Percentiles rank a stretch among this genome's conserved stretches.
Conservation (phyloP, 2,113 vertebrate species). For the Gallinago jamesoni region DNA sequence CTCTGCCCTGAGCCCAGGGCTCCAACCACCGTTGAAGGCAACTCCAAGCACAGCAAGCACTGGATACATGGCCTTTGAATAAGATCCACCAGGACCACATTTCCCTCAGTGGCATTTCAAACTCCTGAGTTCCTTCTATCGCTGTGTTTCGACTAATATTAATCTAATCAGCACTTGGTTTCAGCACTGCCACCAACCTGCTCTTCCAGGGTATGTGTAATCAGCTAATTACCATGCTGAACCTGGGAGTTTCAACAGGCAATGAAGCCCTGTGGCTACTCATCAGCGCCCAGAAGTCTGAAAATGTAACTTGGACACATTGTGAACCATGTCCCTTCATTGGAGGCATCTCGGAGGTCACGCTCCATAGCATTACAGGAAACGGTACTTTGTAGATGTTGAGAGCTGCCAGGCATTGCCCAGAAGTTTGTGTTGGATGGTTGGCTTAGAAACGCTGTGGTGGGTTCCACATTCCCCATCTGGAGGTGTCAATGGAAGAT, state of each 20-base stretch:
- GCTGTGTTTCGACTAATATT: background rate
- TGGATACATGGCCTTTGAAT: rapidly evolving
- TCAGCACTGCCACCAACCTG: background rate
- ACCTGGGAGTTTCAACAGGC: background rate
- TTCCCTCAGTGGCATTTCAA: background rate
- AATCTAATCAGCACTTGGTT: background rate
- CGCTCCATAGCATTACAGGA: rapidly evolving
- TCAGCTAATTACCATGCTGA: background rate
- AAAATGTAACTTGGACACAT: background rate
- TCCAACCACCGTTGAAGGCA: background rate
- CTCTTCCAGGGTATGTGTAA: background rate
- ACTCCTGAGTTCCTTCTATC: background rate
- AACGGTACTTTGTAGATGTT: background rate
- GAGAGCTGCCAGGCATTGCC: background rate
- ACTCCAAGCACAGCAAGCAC: too few species aligned
- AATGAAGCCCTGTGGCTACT: background rate
- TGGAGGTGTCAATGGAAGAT: background rate
- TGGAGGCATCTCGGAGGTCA: background rate
- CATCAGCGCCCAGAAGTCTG: background rate
- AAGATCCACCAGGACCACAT: background rate
- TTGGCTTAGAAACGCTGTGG: background rate
- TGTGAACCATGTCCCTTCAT: background rate
- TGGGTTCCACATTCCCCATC: background rate
- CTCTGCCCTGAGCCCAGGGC: background rate
- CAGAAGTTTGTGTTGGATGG: background rate